phyloP scores from a whole-genome alignment of 2,797 vertebrate species.

The Xenops minutus region DNA sequence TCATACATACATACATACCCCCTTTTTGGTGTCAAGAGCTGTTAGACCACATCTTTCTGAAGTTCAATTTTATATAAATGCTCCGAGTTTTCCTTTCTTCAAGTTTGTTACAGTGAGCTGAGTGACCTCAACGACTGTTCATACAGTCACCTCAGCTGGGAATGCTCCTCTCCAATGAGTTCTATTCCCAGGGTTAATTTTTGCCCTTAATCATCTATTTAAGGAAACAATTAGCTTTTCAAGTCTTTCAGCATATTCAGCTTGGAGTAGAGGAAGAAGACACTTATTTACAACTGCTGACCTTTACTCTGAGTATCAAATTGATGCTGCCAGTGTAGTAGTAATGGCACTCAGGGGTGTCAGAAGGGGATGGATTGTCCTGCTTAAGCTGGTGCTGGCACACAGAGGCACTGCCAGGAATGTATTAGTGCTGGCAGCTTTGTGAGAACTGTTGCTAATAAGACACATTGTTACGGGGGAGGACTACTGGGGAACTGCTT shows the following conservation, averaged over 20 bases:
- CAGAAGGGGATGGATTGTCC: constrained; percentile 36
- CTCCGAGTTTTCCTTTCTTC: not conserved
- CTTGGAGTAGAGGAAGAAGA: not conserved
- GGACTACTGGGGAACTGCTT: constrained; percentile 52
- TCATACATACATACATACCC: accelerated
- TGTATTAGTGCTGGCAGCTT: constrained; percentile 36
- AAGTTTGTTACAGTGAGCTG: not conserved
- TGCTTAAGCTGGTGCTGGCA: constrained; percentile 47
- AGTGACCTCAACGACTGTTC: not conserved
- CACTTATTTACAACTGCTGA: not conserved
- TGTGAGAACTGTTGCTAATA: constrained; percentile 39
- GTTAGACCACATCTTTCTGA: not conserved
- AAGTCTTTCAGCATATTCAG: not conserved
- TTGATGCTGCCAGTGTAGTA: constrained; percentile 55
- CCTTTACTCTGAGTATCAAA: constrained; percentile 20
- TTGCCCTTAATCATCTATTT: not conserved
- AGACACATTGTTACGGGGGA: constrained; percentile 55
- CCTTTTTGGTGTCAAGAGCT: not conserved
- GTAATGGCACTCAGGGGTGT: constrained; percentile 57
- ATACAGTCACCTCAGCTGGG: not conserved
- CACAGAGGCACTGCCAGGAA: constrained; percentile 9
- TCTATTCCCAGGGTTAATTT: not conserved
- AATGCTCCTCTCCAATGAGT: not conserved
- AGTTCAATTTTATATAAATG: not conserved
- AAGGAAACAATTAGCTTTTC: constrained; percentile 24